Evolutionary conservation across 2,888 invertebrate species (phyloP).

Genomic region (Gastracanthus pulcherrimus): DNA sequence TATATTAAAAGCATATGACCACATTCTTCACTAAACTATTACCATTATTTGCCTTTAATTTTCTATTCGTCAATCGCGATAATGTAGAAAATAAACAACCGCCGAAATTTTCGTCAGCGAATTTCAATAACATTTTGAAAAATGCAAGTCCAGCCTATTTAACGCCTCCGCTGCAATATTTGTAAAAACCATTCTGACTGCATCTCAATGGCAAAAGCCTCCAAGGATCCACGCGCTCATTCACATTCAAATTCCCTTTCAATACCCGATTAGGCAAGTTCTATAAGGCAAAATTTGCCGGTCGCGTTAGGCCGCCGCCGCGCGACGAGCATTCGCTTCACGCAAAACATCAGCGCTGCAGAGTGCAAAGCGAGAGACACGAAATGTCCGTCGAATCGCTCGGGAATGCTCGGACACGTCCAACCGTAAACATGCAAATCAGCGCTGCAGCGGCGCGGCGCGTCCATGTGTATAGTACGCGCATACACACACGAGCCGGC

Average conservation of each 20-base stretch:
- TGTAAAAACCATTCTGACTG: constrained; percentile 26
- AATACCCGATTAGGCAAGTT: constrained; percentile 21
- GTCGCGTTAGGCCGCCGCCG: constrained; percentile 9
- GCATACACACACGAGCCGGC: background rate
- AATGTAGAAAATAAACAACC: background rate
- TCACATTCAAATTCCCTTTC: constrained; percentile 28
- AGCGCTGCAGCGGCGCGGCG: constrained; percentile 19
- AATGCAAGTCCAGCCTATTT: background rate
- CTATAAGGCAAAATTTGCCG: background rate
- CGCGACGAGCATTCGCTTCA: too few species aligned
- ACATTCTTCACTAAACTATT: background rate
- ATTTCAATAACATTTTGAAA: background rate
- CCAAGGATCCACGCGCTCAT: background rate
- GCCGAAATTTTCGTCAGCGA: background rate
- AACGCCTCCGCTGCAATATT: background rate
- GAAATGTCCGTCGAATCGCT: background rate
- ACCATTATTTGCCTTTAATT: background rate
- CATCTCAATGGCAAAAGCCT: background rate
- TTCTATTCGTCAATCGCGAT: background rate
- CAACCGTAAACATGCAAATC: constrained; percentile 40
- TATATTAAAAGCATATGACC: background rate
- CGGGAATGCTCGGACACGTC: constrained; percentile 22
- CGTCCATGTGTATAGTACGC: too few species aligned
- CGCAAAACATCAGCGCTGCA: background rate
- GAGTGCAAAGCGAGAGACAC: background rate